Base-by-base conservation (phyloP, 2,797 vertebrate genomes). In the Etheostoma perlongum region DNA sequence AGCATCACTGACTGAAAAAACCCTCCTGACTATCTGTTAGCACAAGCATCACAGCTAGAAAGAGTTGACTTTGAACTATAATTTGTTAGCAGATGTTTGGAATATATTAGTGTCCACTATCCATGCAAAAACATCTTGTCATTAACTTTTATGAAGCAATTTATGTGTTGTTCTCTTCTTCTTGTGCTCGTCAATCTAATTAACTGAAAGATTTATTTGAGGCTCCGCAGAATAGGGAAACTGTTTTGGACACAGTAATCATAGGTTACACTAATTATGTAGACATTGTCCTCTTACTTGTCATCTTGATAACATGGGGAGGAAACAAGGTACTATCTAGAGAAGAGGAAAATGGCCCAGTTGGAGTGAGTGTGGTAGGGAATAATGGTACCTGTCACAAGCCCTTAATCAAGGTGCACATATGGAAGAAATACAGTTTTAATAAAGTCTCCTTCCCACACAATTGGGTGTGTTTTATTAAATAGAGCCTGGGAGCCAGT, bases 381-480 rank as follows among this genome's bases (percentile, higher is more conserved):
- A 85, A 75, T 84, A 74, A 91, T 58, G 59, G 68, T 78, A 81
- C 18, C 82, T 81, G 83, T 85, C 88, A 74, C 52, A 64, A 18
- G 7, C 4, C 33, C 64, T 67, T 79, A 81, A 74, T 72, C 33
- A 42, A 63, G 75, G 13, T 5, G 13, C 42, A 44, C 42, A 44
- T 13, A 44, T 5, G 42, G 71, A 89, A 85, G 85, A 91, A 85
- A 91, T 91, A 91, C 87, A 86, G 84, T 89, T 91, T 44, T 44
- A 44, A 44, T 44, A 44, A 44, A 44, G 12, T 87, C 69, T 16
- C 74, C 72, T 61, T 85, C 79, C 85, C 87, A 85, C 73, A 66
- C 81, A 89, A 92, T 92, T 77, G 89, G 73, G 91, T 88, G 86
- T 79, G 74, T 79, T 92, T 89, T 91, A 93, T 88, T 79, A 85